These are phyloP conservation scores for Xenentodon cancila DNA, from an alignment of 2,797 vertebrate species.

Conservation along the genomic window DNA sequence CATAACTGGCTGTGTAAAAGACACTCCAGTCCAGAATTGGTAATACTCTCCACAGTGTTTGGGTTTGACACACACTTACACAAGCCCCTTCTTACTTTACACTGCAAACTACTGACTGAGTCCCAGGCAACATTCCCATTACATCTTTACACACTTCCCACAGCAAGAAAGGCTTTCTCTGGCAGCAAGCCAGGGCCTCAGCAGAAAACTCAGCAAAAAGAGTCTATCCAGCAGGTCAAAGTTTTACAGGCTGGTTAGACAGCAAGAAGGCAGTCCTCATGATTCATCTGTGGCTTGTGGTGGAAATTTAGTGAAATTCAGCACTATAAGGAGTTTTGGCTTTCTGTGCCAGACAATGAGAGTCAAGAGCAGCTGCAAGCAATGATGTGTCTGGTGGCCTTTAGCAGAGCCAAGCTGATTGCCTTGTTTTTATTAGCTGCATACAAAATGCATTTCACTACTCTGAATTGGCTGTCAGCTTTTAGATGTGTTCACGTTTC, in stretches of 20 bases:
- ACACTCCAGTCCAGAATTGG: conserved; percentile 36
- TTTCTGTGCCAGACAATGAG: conserved; percentile 14
- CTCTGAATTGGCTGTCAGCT: conserved; percentile 32
- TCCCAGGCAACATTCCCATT: conserved; percentile 65
- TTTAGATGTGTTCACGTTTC: not conserved
- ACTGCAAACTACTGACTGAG: conserved; percentile 49
- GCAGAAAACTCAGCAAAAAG: conserved; percentile 43
- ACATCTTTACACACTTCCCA: conserved; percentile 72
- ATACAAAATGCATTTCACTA: conserved; percentile 35
- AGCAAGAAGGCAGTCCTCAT: conserved; percentile 12
- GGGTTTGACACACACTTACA: conserved; percentile 22
- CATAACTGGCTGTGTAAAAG: conserved; percentile 41
- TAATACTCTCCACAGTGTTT: conserved; percentile 47
- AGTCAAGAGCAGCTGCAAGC: conserved; percentile 62
- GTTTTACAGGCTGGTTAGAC: conserved; percentile 38
- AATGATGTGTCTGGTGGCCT: conserved; percentile 58
- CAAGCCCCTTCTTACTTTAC: conserved; percentile 43
- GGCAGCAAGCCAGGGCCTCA: conserved; percentile 52
- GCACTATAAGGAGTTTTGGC: conserved; percentile 48
- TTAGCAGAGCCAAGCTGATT: conserved; percentile 43
- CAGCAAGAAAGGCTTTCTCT: conserved; percentile 53
- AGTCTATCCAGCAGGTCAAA: conserved; percentile 41
- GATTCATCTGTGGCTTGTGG: conserved; percentile 31
- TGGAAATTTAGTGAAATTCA: conserved; percentile 46
- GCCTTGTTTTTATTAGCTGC: conserved; percentile 43